Percentiles rank a stretch among this genome's conserved stretches.
Evolutionary conservation across 2,113 vertebrate species (phyloP).

Genomic region (Etheostoma cragini): DNA sequence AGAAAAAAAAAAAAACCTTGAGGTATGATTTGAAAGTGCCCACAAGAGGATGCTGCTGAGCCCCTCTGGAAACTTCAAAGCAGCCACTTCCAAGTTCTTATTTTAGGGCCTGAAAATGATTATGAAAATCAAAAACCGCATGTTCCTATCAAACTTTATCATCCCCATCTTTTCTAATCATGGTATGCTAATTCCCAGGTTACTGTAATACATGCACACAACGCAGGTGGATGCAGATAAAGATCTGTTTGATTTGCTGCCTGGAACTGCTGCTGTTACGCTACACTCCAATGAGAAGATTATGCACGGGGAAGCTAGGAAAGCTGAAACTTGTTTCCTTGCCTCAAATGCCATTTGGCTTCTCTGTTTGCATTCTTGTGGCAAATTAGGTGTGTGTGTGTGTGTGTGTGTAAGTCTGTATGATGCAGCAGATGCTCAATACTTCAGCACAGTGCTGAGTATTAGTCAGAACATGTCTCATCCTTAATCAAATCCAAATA

Average conservation of each 20-base stretch:
- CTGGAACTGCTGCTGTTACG: slow-evolving; percentile 59
- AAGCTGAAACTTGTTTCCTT: slow-evolving; percentile 52
- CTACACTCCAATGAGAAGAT: slow-evolving; percentile 59
- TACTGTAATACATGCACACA: slow-evolving; percentile 45
- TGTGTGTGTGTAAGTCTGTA: neutral
- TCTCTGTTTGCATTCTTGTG: slow-evolving; percentile 28
- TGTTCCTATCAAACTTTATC: slow-evolving; percentile 32
- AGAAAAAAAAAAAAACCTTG: neutral
- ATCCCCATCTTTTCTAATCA: slow-evolving; percentile 40
- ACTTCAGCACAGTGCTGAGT: slow-evolving; percentile 33
- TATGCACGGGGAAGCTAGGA: slow-evolving; percentile 38
- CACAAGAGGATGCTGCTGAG: slow-evolving; percentile 81
- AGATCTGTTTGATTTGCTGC: slow-evolving; percentile 71
- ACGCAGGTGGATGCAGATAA: slow-evolving; percentile 62
- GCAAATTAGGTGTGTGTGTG: slow-evolving; percentile 43
- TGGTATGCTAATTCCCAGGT: slow-evolving; percentile 50
- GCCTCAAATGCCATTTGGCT: slow-evolving; percentile 24
- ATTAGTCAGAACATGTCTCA: slow-evolving; percentile 74
- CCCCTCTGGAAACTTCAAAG: slow-evolving; percentile 32
- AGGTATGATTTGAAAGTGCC: slow-evolving; percentile 33
- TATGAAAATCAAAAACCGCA: slow-evolving; percentile 20
- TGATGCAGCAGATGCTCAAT: slow-evolving; percentile 4
- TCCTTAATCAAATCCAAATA: slow-evolving; percentile 67
- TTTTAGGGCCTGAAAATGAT: slow-evolving; percentile 23
- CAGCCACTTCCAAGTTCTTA: slow-evolving; percentile 5